A percentile compares a stretch with the other conserved stretches of the same genome.
phyloP scores from a whole-genome alignment of 1,140 invertebrate genomes.

The Papilio glaucus region DNA sequence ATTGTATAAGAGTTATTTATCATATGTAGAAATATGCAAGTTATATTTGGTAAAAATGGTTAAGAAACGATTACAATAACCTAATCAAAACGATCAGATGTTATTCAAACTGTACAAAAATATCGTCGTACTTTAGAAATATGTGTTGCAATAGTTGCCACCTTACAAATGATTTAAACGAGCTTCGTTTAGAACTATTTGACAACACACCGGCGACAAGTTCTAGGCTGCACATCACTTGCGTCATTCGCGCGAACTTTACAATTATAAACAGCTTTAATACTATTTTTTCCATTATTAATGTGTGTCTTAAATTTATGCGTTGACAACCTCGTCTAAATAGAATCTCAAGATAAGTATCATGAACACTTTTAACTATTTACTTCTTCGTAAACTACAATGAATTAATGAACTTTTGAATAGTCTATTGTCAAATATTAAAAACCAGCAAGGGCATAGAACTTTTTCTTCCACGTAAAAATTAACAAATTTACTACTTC shows the following conservation, averaged over 20 bases:
- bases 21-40: conserved; percentile 3
- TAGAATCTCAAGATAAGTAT: no score
- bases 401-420: no score
- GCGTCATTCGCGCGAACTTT: conserved; percentile 22
- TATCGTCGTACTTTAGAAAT: not conserved
- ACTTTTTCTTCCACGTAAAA: no score
- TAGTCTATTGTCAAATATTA: no score
- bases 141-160: conserved; percentile 5
- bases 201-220: conserved; percentile 50
- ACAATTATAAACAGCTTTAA: not conserved
- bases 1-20: not conserved
- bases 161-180: conserved; percentile 53
- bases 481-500: no score
- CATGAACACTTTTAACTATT: no score
- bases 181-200: conserved; percentile 59
- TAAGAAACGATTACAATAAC: not conserved
- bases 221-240: conserved; percentile 57
- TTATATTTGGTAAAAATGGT: not conserved
- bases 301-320: no score
- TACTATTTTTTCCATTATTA: not conserved
- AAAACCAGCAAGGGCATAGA: no score
- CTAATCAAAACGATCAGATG: conserved; percentile 17
- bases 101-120: conserved; percentile 19
- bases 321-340: no score
- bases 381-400: no score